Base-by-base conservation (phyloP, 2,888 invertebrate genomes). In the Priocnemis perturbator region DNA sequence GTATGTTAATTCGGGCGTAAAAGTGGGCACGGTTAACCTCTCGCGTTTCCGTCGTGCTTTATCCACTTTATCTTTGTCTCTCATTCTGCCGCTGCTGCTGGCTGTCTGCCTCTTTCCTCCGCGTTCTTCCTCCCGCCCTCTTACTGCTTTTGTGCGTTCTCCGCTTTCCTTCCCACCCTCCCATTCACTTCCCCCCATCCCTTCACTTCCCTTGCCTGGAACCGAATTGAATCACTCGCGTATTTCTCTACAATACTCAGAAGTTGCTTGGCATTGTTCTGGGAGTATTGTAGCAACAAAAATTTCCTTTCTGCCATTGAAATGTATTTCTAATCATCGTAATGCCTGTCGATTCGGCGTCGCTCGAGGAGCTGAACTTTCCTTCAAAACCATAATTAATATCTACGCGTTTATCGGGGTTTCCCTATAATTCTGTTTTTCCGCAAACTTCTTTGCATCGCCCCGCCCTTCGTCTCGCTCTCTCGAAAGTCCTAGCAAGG, bases 1-100 rank as follows among this genome's bases (percentile, higher is more conserved):
- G 71, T 69, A 72, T 71, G 78, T 79, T 78, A 81, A 78, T 75
- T 80, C 69, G 60, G 67, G 77, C 71, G 72, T 69, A 74, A 80
- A 77, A 76, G 76, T 73, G 71, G 61, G 70, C 64, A 76, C 57
- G 72, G 73, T 76, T 77, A 73, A 76, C 71, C 64, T 71, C 52
- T 23, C 23, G n/a, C 21, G 23, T 57, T 57, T 57, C 57, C 57
- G 57, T 57, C 57, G n/a, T 57, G 37, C 52, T 26, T 20, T 37
- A 62, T 64, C 37, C 60, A 53, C 26, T 37, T 53, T 55, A 15
- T 53, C 50, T 23, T 64, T 59, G 30, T 61, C 58, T 19, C 59
- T 30, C 55, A 30, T 37, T 21, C 45, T 11, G 7, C 26, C 19
- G n/a, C n/a, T n/a, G n/a, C 21, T 30, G 14, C 59, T 53, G 59